A percentile compares a stretch with the other conserved stretches of the same genome.
These are phyloP conservation scores for Troides helena DNA, from an alignment of 2,888 invertebrate species.

Conservation along the genomic window DNA sequence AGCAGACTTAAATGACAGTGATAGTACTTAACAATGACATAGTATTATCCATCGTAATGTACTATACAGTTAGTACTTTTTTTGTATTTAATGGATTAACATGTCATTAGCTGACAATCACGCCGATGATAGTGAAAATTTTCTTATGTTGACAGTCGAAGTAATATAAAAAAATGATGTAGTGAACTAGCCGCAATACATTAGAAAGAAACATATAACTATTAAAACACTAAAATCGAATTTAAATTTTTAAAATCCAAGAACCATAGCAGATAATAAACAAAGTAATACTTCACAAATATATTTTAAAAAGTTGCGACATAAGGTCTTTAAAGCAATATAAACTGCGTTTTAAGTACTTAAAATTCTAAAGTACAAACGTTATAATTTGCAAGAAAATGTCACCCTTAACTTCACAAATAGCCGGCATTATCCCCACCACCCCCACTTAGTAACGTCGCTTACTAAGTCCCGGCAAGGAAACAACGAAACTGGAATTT, in stretches of 20 bases:
- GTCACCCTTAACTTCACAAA: conserved; percentile 35
- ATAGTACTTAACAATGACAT: no score
- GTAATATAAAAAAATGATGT: no score
- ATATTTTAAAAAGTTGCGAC: not conserved
- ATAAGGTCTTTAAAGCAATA: conserved; percentile 31
- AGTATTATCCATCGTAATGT: no score
- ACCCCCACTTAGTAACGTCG: conserved; percentile 40
- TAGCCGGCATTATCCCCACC: conserved; percentile 42
- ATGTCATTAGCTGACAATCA: no score
- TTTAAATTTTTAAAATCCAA: not conserved
- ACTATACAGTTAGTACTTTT: no score
- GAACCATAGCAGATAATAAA: not conserved
- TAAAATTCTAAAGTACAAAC: conserved; percentile 5
- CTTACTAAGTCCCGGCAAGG: conserved; percentile 53
- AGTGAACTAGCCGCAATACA: no score
- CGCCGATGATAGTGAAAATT: no score
- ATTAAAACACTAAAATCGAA: no score
- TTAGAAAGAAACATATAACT: no score
- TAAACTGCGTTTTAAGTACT: conserved; percentile 30
- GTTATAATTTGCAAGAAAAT: conserved; percentile 28
- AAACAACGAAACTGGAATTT: conserved; percentile 72
- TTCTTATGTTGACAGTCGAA: no score
- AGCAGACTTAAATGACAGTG: no score
- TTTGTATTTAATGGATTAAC: no score
- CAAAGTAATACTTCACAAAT: not conserved